phyloP scores from a whole-genome alignment of 2,113 vertebrate genomes.

The Thalassoma bifasciatum region DNA sequence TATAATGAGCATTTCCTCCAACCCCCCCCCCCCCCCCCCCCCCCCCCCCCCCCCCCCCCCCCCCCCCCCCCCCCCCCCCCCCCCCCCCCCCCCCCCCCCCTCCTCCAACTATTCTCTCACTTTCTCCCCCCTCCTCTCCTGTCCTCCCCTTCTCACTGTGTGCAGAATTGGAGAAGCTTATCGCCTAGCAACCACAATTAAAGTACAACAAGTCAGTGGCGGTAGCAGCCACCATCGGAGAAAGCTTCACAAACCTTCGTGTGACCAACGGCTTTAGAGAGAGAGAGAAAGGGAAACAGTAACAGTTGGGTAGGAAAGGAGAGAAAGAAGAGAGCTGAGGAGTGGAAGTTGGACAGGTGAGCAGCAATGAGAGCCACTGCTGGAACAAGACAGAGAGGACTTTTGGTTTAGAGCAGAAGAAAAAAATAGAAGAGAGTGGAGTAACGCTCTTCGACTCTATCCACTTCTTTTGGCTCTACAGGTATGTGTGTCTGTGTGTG shows the following conservation, averaged over 20 bases:
- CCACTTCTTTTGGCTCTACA: slow-evolving; percentile 53
- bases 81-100: not conserved
- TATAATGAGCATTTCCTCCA: slow-evolving; percentile 71
- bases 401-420: slow-evolving; percentile 28
- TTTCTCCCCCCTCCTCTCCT: slow-evolving; percentile 44
- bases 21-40: slow-evolving; percentile 8
- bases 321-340: slow-evolving; percentile 10
- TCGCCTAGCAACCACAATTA: slow-evolving; percentile 90
- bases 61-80: no score
- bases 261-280: slow-evolving; percentile 62
- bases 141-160: slow-evolving; percentile 70
- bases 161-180: slow-evolving; percentile 81
- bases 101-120: slow-evolving; percentile 53
- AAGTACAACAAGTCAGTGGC: slow-evolving; percentile 87
- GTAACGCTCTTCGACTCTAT: slow-evolving; percentile 39
- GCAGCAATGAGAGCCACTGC: slow-evolving; percentile 41
- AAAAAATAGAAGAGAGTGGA: slow-evolving; percentile 48
- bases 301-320: not conserved
- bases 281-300: not conserved
- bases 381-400: slow-evolving; percentile 34
- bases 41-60: not conserved
- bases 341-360: slow-evolving; percentile 75
- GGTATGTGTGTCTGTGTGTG: slow-evolving; percentile 53
- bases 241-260: slow-evolving; percentile 32
- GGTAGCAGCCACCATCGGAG: slow-evolving; percentile 64